Base-by-base conservation (phyloP, 2,113 vertebrate genomes). In the Neodontobutis hainanensis region DNA sequence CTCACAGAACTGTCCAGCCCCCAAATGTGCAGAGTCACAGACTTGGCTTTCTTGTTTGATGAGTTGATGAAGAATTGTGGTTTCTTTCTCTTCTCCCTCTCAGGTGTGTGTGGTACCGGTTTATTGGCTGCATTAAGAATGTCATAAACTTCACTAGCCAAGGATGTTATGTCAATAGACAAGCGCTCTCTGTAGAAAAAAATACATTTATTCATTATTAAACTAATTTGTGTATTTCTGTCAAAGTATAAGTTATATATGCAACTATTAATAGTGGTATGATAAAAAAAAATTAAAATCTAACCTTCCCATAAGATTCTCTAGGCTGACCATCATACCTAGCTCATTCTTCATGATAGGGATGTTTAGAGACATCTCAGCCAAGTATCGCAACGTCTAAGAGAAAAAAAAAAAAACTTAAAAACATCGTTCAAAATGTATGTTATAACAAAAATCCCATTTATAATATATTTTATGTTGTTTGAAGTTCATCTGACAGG, bases 291-390 rank as follows among this genome's bases (percentile, higher is more conserved):
- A 40, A 43, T 5, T 14, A 38, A n/a, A 34, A 67, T 34, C 60
- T 85, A 44, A 93, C 92, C 87, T 89, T 49, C 35, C 80, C 65
- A 77, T 78, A n/a, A 93, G 76, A 45, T 74, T 88, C 61, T 93
- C 89, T 75, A 94, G 70, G 87, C 89, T 93, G 78, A 88, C 87
- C 87, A 93, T 93, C 90, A 94, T 93, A 14, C 91, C 92, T 61
- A 92, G 83, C 38, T 94, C 89, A 68, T 89, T 91, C 61, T 80
- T 90, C 90, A 94, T 93, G 53, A 58, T 83, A 42, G 75, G 61
- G 58, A 92, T 84, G 69, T 94, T 93, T 35, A 57, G 64, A 43
- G 90, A 32, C 11, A 79, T 81, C 69, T 94, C 92, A 8, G 92
- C 91, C 72, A 94, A 76, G 83, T 94, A 94, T 27, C 89, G 87